A percentile compares a stretch with the other conserved stretches of the same genome.
Evolutionary conservation across 2,888 invertebrate species (phyloP).

Genomic region (Aleiodes leptofemur): DNA sequence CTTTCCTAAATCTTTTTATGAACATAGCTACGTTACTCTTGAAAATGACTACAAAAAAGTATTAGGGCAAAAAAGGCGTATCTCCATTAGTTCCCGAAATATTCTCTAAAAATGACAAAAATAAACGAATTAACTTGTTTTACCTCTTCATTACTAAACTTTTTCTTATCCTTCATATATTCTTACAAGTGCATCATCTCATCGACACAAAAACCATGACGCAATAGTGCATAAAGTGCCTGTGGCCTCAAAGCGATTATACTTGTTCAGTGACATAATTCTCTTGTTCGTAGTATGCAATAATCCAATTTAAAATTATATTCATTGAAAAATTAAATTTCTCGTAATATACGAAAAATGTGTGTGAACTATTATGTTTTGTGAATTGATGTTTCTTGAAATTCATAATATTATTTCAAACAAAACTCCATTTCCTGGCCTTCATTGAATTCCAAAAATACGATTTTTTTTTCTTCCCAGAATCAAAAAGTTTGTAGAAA

Average conservation of each 20-base stretch:
- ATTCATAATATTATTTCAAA: slow-evolving; percentile 11
- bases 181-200: slow-evolving; percentile 1
- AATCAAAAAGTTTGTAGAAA: slow-evolving; percentile 15
- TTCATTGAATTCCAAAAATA: slow-evolving; percentile 23
- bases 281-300: slow-evolving; percentile 12
- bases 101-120: background rate
- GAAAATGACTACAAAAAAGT: no score
- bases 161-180: background rate
- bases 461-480: background rate
- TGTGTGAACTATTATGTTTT: background rate
- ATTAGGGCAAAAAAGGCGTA: no score
- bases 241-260: slow-evolving; percentile 23
- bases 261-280: slow-evolving; percentile 26
- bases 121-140: no score
- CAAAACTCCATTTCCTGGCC: slow-evolving; percentile 1
- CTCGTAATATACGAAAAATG: background rate
- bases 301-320: slow-evolving; percentile 25
- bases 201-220: slow-evolving; percentile 23
- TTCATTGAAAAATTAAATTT: background rate
- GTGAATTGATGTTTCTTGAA: background rate
- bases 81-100: no score
- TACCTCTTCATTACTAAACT: background rate
- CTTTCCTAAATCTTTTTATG: no score
- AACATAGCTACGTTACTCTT: no score
- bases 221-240: slow-evolving; percentile 14